These are phyloP conservation scores for Hippoglossus stenolepis DNA, from an alignment of 2,113 vertebrate species.

Conservation along the genomic window DNA sequence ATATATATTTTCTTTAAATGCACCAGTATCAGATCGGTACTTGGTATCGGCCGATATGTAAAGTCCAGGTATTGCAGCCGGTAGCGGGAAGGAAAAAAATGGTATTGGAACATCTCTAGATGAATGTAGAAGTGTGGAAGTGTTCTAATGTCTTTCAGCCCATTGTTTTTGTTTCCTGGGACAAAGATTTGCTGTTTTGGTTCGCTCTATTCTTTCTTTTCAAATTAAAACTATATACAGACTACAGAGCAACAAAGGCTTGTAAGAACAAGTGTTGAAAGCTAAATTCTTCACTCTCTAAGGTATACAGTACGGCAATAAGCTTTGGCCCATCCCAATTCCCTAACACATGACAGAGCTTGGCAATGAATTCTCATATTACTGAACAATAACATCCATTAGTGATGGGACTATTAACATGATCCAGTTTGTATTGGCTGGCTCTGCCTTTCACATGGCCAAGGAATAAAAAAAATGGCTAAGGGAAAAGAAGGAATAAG, in stretches of 20 bases:
- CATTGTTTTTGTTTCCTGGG: too few relatives aligned
- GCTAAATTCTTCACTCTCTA: neutral
- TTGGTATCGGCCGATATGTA: too few relatives aligned
- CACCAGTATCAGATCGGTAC: too few relatives aligned
- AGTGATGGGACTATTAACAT: slow-evolving; percentile 45
- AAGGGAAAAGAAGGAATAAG: slow-evolving; percentile 23
- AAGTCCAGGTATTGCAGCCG: too few relatives aligned
- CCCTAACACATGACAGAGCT: slow-evolving; percentile 20
- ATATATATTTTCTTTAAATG: too few relatives aligned
- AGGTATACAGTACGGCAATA: neutral
- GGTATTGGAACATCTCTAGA: too few relatives aligned
- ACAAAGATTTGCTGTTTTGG: too few relatives aligned
- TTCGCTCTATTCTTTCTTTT: neutral
- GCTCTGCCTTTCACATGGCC: slow-evolving; percentile 39
- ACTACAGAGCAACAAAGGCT: neutral
- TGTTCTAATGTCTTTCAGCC: too few relatives aligned
- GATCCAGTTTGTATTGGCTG: slow-evolving; percentile 63
- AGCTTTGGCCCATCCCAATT: slow-evolving; percentile 10
- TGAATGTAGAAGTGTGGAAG: too few relatives aligned
- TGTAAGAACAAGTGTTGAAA: neutral
- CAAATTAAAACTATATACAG: neutral
- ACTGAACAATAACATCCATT: slow-evolving; percentile 67
- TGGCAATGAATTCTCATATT: slow-evolving; percentile 46
- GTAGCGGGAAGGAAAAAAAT: too few relatives aligned
- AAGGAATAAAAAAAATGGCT: slow-evolving; percentile 16